Evolutionary conservation across 2,113 vertebrate species (phyloP).

Genomic region (Fregata magnificens): DNA sequence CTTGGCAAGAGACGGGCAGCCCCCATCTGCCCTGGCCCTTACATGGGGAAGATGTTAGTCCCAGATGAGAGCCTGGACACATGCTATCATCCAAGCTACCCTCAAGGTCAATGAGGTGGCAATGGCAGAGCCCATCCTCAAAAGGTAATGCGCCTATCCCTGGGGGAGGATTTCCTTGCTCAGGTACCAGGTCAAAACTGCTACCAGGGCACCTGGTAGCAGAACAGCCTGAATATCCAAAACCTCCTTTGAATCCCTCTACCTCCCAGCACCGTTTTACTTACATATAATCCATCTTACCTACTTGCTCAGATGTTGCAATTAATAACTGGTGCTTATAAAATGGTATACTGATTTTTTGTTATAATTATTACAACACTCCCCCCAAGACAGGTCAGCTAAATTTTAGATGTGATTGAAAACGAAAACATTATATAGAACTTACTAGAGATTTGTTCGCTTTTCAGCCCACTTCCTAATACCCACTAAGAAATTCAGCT

Average conservation of each 20-base stretch:
- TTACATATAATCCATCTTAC: not conserved
- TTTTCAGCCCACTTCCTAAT: not conserved
- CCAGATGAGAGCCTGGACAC: not conserved
- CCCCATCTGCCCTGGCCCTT: not conserved
- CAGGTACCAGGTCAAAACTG: not conserved
- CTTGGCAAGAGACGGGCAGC: not conserved
- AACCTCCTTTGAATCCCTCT: not conserved
- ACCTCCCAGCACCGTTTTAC: not conserved
- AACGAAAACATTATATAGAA: not conserved
- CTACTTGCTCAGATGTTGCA: not conserved
- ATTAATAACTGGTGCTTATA: not conserved
- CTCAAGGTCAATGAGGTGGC: not conserved
- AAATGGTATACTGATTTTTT: not conserved
- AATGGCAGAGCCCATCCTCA: not conserved
- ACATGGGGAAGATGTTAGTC: not conserved
- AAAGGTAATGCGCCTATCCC: not conserved
- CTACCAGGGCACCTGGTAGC: not conserved
- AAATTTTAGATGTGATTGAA: not conserved
- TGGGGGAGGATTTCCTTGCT: not conserved
- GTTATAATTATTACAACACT: not conserved
- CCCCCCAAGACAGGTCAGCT: not conserved
- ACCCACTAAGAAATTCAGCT: slow-evolving; percentile 11
- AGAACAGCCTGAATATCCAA: not conserved
- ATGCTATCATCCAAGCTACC: not conserved
- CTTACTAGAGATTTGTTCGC: not conserved